Base-by-base conservation (phyloP, 2,113 vertebrate species). In the Corythornis cristatus region DNA sequence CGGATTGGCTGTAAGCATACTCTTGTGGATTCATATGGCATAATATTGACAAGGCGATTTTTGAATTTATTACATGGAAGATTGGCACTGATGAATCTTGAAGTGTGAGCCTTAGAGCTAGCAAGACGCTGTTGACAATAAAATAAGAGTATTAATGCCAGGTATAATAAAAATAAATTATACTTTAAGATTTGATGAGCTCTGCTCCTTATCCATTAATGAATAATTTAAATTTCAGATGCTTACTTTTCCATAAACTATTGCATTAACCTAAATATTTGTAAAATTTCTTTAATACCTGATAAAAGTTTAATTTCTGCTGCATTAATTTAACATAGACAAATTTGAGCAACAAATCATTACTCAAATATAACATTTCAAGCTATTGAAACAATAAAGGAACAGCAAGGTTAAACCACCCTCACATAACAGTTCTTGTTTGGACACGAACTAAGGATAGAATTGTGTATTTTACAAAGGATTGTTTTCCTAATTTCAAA, bases 11-110 rank as follows among this genome's bases (percentile, higher is more conserved):
- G 99, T 93, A 99, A 98, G 96, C 98, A 99, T 93, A 99, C 99
- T 89, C 99, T 98, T 75, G 99, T 99, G 95, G 99, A 99, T 97
- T 99, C 99, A 96, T 99, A 99, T 97, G 99, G 99, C 99, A 99
- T 99, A 97, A 99, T 99, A 98, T 99, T 99, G 93, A 99, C 99
- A 98, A 99, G 99, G 98, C 99, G 99, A 97, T 99, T 99, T 98
- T 99, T 99, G 97, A 99, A 99, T 98, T 99, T 99, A 98, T 99
- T 99, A 98, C 99, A 99, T 96, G 99, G 99, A 96, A 99, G 99
- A 97, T 99, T 99, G 99, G 99, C 99, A 99, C 99, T 99, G 98
- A 99, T 99, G 98, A 99, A 99, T 98, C 99, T 98, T 97, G 99
- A 99, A 83, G 99, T 99, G 97, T 99, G 99, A 97, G 99, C 99